A percentile compares a stretch with the other conserved stretches of the same genome.
phyloP scores from a whole-genome alignment of 2,113 vertebrate species.

The Ictidomys tridecemlineatus region DNA sequence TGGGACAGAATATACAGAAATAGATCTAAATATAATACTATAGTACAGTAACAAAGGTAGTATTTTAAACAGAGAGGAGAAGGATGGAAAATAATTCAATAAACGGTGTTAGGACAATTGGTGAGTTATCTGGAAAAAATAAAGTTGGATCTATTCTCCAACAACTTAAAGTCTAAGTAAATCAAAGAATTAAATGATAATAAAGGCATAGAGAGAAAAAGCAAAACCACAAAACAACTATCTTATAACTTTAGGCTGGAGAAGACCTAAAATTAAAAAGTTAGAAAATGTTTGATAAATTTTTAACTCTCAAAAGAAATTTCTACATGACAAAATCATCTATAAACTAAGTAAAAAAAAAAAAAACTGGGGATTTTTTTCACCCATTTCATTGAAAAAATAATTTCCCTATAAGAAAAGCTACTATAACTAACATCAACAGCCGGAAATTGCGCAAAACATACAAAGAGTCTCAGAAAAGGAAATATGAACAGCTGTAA shows the following conservation, averaged over 20 bases:
- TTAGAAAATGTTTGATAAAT: slow-evolving; percentile 1
- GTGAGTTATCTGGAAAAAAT: not conserved
- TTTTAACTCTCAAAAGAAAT: not conserved
- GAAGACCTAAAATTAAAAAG: slow-evolving; percentile 22
- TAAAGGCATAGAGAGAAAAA: not conserved
- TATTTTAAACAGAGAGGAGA: not conserved
- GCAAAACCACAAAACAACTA: not conserved
- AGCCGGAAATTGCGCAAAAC: no score
- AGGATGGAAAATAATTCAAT: not conserved
- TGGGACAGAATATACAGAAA: not conserved
- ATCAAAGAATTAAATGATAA: slow-evolving; percentile 21
- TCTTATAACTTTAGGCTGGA: not conserved
- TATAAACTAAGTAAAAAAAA: no score
- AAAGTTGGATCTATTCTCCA: not conserved
- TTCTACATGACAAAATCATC: not conserved
- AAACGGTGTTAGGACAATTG: not conserved
- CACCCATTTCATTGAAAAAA: no score
- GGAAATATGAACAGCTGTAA: no score
- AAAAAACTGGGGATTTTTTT: no score
- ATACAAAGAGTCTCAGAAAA: no score
- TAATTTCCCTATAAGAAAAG: no score
- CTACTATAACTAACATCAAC: no score
- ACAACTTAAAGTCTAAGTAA: not conserved
- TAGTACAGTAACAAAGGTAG: not conserved
- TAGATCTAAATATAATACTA: not conserved